These are phyloP conservation scores for Steatornis caripensis DNA, from an alignment of 2,113 vertebrate genomes.

Conservation along the genomic window DNA sequence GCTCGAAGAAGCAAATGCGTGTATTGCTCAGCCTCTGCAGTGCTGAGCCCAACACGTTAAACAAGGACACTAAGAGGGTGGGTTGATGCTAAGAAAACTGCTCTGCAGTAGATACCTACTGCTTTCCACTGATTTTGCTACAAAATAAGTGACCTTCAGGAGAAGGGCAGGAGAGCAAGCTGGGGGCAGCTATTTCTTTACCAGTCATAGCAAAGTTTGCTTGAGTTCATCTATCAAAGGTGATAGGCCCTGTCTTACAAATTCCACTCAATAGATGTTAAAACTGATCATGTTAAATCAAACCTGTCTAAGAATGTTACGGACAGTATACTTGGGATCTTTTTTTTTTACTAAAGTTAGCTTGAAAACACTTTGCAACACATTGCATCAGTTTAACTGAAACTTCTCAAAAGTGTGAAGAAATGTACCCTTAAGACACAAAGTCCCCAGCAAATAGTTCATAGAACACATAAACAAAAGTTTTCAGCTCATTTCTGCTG, in stretches of 20 bases:
- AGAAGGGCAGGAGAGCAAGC: not conserved
- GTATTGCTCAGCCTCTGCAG: not conserved
- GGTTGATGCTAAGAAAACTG: not conserved
- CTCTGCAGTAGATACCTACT: not conserved
- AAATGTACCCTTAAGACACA: not conserved
- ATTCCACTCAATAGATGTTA: not conserved
- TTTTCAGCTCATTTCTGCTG: not conserved
- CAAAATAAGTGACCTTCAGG: not conserved
- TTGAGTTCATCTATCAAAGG: not conserved
- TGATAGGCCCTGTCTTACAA: not conserved
- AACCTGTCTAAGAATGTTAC: not conserved
- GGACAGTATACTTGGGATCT: not conserved
- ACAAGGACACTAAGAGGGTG: not conserved
- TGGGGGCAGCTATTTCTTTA: not conserved
- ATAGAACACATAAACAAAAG: not conserved
- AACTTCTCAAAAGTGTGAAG: not conserved
- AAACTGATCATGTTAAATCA: not conserved
- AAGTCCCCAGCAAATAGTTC: not conserved
- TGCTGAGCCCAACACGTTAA: not conserved
- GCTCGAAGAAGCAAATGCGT: not conserved
- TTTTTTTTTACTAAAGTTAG: not conserved
- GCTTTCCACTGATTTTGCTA: not conserved
- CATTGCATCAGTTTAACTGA: not conserved
- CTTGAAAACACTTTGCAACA: not conserved
- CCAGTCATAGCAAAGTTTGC: not conserved